Evolutionary conservation across 1,140 invertebrate species (phyloP).

Genomic region (Aphis craccivora): DNA sequence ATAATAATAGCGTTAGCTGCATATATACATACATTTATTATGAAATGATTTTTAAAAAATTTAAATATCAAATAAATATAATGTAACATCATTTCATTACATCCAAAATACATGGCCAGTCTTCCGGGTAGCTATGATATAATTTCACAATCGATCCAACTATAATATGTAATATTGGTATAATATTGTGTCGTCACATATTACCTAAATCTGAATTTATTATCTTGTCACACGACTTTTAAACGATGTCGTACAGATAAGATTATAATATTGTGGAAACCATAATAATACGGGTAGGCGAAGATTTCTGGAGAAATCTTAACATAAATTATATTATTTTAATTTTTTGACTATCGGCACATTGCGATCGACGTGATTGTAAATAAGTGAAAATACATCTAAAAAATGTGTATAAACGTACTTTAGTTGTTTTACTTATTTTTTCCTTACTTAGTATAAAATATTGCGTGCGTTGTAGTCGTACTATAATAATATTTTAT

Average conservation of each 20-base stretch:
- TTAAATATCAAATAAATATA: background rate
- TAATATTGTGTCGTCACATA: background rate
- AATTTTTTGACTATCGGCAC: background rate
- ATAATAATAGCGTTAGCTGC: too few species aligned
- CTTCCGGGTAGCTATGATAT: background rate
- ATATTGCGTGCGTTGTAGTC: background rate
- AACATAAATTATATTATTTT: background rate
- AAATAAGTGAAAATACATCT: background rate
- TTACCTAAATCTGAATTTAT: background rate
- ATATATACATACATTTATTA: too few species aligned
- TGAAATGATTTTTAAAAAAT: background rate
- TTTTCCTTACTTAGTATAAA: background rate
- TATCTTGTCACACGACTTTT: background rate
- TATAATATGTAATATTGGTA: background rate
- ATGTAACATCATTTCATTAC: background rate
- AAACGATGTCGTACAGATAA: background rate
- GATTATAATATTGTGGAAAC: background rate
- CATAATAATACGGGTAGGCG: background rate
- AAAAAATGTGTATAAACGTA: background rate
- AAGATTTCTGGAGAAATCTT: background rate
- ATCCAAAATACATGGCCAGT: background rate
- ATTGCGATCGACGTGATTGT: background rate
- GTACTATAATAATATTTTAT: background rate
- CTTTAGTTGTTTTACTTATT: background rate
- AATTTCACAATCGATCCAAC: background rate